phyloP scores from a whole-genome alignment of 2,888 invertebrate species.

The Pardosa pseudoannulata region DNA sequence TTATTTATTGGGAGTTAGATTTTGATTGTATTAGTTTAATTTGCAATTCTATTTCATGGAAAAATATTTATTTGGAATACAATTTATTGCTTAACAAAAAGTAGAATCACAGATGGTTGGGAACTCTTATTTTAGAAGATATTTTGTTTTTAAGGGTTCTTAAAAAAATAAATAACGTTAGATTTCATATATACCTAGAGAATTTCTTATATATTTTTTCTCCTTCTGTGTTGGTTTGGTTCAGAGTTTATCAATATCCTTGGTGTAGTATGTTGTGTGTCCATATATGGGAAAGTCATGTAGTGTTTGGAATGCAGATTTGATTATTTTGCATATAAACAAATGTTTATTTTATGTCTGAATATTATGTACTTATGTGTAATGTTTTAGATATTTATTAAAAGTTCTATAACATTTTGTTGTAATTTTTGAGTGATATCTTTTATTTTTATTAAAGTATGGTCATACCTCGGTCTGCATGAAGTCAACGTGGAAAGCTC shows the following conservation, averaged over 20 bases:
- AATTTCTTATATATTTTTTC: conserved; percentile 22
- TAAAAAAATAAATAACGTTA: background rate
- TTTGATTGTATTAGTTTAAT: no score
- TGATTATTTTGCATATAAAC: conserved; percentile 51
- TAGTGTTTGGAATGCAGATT: conserved; percentile 41
- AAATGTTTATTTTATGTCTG: conserved; percentile 58
- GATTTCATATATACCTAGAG: background rate
- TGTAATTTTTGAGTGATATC: background rate
- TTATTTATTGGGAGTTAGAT: no score
- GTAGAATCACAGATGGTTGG: background rate
- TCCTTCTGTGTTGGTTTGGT: conserved; percentile 54
- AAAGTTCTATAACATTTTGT: conserved; percentile 58
- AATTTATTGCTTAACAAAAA: no score
- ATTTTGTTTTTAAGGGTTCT: background rate
- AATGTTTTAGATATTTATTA: conserved; percentile 69
- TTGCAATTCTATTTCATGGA: no score
- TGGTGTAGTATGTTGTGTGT: conserved; percentile 39
- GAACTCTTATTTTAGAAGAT: background rate
- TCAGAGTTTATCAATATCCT: conserved; percentile 52
- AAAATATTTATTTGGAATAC: no score
- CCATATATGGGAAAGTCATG: conserved; percentile 29
- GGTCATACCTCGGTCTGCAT: no score
- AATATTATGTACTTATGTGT: conserved; percentile 68
- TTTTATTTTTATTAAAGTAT: no score
- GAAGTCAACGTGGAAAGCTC: no score